These are phyloP conservation scores for Ceyx melanurus DNA, from an alignment of 2,113 vertebrate genomes.

Conservation along the genomic window DNA sequence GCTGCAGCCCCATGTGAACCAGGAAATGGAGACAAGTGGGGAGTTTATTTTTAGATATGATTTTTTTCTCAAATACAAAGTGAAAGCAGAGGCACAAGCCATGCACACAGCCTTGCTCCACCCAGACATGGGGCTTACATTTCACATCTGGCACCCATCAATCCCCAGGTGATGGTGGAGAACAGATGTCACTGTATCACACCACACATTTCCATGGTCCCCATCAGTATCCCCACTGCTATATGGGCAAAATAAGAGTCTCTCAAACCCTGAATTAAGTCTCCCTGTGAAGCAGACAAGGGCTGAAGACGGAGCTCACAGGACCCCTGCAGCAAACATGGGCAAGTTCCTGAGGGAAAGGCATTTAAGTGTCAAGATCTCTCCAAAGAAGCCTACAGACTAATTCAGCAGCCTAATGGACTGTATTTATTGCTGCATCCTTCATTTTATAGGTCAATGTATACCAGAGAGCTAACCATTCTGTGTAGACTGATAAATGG, in stretches of 20 bases:
- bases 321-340: rapidly evolving
- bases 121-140: background rate
- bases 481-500: background rate
- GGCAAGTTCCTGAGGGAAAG: background rate
- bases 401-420: background rate
- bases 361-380: background rate
- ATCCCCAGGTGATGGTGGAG: background rate
- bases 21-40: background rate
- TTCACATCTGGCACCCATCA: background rate
- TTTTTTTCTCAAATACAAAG: background rate
- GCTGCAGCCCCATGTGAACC: background rate
- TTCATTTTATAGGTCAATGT: conserved; percentile 30
- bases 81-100: background rate
- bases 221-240: background rate
- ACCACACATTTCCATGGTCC: background rate
- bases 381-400: background rate
- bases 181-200: background rate
- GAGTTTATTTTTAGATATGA: conserved; percentile 26
- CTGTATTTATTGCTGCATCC: background rate
- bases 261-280: background rate
- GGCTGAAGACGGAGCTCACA: background rate
- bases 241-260: background rate
- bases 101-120: background rate
- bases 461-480: conserved; percentile 30
- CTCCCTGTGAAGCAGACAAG: background rate